Base-by-base conservation (phyloP, 2,113 vertebrate species). In the Oncorhynchus keta region DNA sequence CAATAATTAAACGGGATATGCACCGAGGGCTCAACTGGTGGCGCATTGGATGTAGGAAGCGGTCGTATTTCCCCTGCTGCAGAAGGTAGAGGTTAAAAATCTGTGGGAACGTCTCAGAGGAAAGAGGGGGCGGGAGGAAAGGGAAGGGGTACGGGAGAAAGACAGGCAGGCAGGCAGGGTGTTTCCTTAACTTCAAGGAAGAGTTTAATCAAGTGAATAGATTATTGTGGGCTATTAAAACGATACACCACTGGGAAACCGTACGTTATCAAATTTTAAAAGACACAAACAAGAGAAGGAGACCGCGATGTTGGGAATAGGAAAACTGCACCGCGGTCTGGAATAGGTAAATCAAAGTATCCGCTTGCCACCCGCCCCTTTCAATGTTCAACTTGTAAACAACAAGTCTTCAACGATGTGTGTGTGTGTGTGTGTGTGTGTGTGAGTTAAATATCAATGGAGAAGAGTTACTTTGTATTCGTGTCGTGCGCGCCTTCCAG, bases 331-430 rank as follows among this genome's bases (percentile, higher is more conserved):
- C 39, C 71, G 49, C 48, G 73, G 62, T 66, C 81, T 76, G 78
- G 67, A 45, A 77, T 59, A 76, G 84, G 84, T 85, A 80, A 83
- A 81, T 65, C 59, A 70, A 72, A 62, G 20, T 49, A 48, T 22
- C 39, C 57, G 71, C 48, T 61, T 32, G 13, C 61, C 32, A 16
- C 18, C 35, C 70, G 39, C 72, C 26, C 39, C 55, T 45, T 14
- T 13, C 24, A 20, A 67, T n/a, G 74, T 68, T 28, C 28, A 77
- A 75, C 30, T 68, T 30, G 26, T 61, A 55, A 76, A 70, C 68
- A 49, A 76, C 62, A 73, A 20, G 72, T 48, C 24, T 61, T 59
- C 28, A n/a, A 77, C 76, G n/a, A 59, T 76, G 55, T 57, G 16
- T 57, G 55, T 57, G 55, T 5, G 20, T 73, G 45, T 70, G 7